Evolutionary conservation across 2,797 vertebrate species (phyloP), one percentile per base, ranked within the genome.

Genomic region (Molossus molossus): DNA sequence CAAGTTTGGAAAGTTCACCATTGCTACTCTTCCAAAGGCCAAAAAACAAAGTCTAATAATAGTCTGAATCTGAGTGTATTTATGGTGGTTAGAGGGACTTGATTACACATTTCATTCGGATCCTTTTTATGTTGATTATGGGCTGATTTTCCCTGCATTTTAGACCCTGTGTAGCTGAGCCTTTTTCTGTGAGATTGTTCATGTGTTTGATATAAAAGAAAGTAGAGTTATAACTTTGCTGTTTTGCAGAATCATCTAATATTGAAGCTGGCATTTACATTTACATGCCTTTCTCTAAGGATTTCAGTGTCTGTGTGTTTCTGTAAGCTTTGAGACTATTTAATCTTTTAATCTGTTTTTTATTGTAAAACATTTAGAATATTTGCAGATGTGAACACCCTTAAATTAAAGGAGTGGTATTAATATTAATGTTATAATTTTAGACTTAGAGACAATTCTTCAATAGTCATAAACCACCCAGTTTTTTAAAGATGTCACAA

Each of bases 321-420:
- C 73, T 94, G 25, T 91, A 93, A 95, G 91, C 95, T 90, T 96
- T 95, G 73, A 92, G 90, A 93, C 20, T 92, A 53, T 80, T 95
- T 97, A 96, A 96, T 82, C 69, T 95, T 96, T 95, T 97, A 96
- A 96, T 97, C 89, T 97, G 62, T n/a, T 96, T 97, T 98, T 97
- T 95, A 94, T 97, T 97, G 37, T 96, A 94, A 82, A 91, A 86
- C 77, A 93, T 67, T 94, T 87, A 94, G 76, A 50, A 90, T 97
- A 96, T 97, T 97, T 96, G 82, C 76, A 94, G 84, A 95, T 90
- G 37, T 37, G 90, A 96, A 77, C 15, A 88, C 72, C 50, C 73
- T 96, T 94, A 96, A 94, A 91, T 96, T 86, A 96, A 96, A 96
- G 73, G 20, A 86, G 10, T 48, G 9, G 14, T 75, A 83, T 97